A percentile compares a stretch with the other conserved stretches of the same genome.
Conservation (phyloP, 2,797 vertebrate genomes). For the Xyrichtys novacula region DNA sequence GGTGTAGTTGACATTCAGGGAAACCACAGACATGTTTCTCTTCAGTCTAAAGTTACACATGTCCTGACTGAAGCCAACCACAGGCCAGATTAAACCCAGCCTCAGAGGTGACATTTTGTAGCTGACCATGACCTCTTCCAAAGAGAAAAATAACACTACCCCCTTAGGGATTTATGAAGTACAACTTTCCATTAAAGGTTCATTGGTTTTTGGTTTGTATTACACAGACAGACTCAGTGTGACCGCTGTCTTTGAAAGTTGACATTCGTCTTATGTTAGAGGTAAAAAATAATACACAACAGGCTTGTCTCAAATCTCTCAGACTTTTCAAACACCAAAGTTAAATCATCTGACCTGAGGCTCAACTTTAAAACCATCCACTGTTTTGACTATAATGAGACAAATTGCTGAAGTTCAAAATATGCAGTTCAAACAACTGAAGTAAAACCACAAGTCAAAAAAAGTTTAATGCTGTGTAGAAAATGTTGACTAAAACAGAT, state of each 20-base stretch:
- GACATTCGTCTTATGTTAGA: conserved; percentile 31
- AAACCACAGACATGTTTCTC: not conserved
- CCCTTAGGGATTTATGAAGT: not conserved
- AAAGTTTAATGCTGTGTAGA: too few species aligned
- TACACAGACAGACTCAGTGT: not conserved
- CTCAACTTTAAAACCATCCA: not conserved
- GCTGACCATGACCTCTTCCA: conserved; percentile 29
- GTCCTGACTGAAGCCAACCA: conserved; percentile 5
- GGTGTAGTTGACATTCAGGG: not conserved
- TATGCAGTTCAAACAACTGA: conserved; percentile 13
- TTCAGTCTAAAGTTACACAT: conserved; percentile 2
- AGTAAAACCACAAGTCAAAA: too few species aligned
- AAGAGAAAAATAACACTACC: not conserved
- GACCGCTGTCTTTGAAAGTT: conserved; percentile 16
- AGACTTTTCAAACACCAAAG: conserved; percentile 13
- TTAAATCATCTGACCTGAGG: conserved; percentile 32
- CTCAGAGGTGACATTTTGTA: not conserved
- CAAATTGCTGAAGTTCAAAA: conserved; percentile 18
- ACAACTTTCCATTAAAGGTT: conserved; percentile 14
- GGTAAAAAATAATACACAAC: not conserved
- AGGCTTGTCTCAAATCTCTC: conserved; percentile 11
- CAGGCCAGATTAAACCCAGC: conserved; percentile 1
- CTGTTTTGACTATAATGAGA: not conserved
- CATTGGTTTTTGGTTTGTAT: conserved; percentile 18
- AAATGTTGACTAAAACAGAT: too few species aligned